These are phyloP conservation scores for Plestiodon gilberti DNA, from an alignment of 2,113 vertebrate genomes.

Conservation along the genomic window DNA sequence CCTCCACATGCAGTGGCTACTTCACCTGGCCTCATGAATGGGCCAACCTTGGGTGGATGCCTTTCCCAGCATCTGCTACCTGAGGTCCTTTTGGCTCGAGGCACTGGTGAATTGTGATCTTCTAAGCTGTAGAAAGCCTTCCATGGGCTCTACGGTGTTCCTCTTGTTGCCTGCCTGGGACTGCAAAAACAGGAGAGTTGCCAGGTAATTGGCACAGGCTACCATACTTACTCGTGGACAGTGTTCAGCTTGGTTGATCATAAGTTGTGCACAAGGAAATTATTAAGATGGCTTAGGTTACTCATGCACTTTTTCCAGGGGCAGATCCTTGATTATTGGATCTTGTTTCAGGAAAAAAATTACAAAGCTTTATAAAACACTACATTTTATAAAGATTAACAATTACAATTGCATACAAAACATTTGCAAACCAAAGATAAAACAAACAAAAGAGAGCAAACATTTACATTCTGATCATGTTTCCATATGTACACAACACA, in stretches of 20 bases:
- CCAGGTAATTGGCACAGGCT: neutral
- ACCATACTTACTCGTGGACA: no score
- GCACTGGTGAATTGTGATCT: neutral
- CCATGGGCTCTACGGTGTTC: neutral
- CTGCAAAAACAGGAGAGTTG: neutral
- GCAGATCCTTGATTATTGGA: neutral
- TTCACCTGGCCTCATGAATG: no score
- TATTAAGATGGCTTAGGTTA: neutral
- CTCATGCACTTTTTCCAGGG: neutral
- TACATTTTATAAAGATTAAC: no score
- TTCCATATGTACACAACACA: neutral
- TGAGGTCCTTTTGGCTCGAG: no score
- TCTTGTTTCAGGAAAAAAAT: neutral
- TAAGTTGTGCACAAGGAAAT: neutral
- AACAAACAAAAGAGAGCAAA: no score
- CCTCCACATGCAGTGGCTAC: no score
- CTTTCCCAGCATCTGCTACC: neutral
- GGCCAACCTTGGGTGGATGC: no score
- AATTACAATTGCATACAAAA: no score
- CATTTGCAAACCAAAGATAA: no score
- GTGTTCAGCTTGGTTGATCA: no score
- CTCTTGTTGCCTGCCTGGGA: neutral
- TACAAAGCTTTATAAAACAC: neutral
- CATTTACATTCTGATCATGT: neutral
- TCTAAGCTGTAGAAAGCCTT: neutral